Percentiles rank a stretch among this genome's conserved stretches.
These are phyloP conservation scores for Calephelis virginiensis DNA, from an alignment of 1,140 invertebrate species.

Conservation along the genomic window DNA sequence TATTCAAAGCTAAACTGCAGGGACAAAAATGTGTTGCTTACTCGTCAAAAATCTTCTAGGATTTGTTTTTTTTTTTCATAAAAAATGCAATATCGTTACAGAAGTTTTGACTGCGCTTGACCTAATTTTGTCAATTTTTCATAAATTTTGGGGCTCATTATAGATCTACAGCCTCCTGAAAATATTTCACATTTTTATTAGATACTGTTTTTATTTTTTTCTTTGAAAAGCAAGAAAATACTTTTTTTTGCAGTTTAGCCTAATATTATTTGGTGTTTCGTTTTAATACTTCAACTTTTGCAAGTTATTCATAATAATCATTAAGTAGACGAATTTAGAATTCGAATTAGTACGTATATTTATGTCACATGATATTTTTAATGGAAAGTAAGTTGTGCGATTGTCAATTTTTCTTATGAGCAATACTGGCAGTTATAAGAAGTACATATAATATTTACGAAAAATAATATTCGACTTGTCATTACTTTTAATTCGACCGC, in stretches of 20 bases:
- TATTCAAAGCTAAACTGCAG: neutral
- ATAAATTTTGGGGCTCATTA: too few relatives aligned
- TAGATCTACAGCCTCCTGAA: too few relatives aligned
- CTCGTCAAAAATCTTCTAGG: too few relatives aligned
- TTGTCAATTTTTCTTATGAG: slow-evolving; percentile 39
- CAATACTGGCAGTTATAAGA: neutral
- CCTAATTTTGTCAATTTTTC: too few relatives aligned
- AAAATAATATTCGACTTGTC: neutral
- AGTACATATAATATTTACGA: neutral
- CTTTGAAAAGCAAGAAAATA: too few relatives aligned
- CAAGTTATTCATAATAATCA: slow-evolving; percentile 3
- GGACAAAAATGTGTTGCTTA: too few relatives aligned
- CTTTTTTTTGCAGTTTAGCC: neutral
- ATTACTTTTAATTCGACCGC: too few relatives aligned
- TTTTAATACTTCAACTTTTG: neutral
- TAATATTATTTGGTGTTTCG: neutral
- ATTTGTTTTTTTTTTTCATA: too few relatives aligned
- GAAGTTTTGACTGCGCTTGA: too few relatives aligned
- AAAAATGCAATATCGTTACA: too few relatives aligned
- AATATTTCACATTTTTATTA: too few relatives aligned
- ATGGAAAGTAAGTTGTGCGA: slow-evolving; percentile 42
- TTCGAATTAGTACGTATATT: slow-evolving; percentile 1
- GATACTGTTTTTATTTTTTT: too few relatives aligned
- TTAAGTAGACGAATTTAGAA: slow-evolving; percentile 13
- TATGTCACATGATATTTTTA: slow-evolving; percentile 7